Percentiles rank a stretch among this genome's conserved stretches.
phyloP scores from a whole-genome alignment of 1,140 invertebrate genomes.

The Rhyzopertha dominica region DNA sequence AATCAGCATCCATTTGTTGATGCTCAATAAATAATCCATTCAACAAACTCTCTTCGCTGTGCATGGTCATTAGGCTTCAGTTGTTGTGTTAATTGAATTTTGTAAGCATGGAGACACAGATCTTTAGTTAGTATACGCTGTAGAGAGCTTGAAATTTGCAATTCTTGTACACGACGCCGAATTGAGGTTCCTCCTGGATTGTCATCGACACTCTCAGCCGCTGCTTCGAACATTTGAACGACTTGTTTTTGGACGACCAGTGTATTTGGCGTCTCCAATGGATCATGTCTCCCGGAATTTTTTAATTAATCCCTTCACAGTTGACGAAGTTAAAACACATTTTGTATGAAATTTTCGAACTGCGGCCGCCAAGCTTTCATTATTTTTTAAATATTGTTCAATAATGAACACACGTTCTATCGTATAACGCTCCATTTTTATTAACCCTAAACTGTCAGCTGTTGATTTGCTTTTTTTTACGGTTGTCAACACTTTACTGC shows the following conservation, averaged over 20 bases:
- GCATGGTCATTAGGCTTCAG: constrained; percentile 24
- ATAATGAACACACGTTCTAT: constrained; percentile 22
- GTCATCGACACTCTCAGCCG: constrained; percentile 26
- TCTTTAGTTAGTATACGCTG: constrained; percentile 25
- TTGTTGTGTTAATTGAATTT: constrained; percentile 26
- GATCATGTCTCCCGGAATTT: constrained; percentile 24
- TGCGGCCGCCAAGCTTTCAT: constrained; percentile 25
- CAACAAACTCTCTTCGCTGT: constrained; percentile 20
- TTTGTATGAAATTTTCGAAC: constrained; percentile 28
- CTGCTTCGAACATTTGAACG: constrained; percentile 25
- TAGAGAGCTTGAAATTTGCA: constrained; percentile 29
- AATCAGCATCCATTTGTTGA: constrained; percentile 24
- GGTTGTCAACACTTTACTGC: constrained; percentile 15
- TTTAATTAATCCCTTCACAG: constrained; percentile 32
- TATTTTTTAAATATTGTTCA: constrained; percentile 33
- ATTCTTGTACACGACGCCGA: constrained; percentile 28
- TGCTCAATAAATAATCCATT: constrained; percentile 21
- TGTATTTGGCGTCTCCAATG: constrained; percentile 15
- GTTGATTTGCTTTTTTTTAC: constrained; percentile 19
- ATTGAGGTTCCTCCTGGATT: constrained; percentile 32
- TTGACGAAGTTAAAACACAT: constrained; percentile 28
- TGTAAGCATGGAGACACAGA: constrained; percentile 25
- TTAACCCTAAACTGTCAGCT: constrained; percentile 22
- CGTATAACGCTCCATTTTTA: constrained; percentile 6
- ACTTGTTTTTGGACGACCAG: constrained; percentile 13